A percentile compares a stretch with the other conserved stretches of the same genome.
These are phyloP conservation scores for Gastracanthus pulcherrimus DNA, from an alignment of 2,888 invertebrate genomes.

Conservation along the genomic window DNA sequence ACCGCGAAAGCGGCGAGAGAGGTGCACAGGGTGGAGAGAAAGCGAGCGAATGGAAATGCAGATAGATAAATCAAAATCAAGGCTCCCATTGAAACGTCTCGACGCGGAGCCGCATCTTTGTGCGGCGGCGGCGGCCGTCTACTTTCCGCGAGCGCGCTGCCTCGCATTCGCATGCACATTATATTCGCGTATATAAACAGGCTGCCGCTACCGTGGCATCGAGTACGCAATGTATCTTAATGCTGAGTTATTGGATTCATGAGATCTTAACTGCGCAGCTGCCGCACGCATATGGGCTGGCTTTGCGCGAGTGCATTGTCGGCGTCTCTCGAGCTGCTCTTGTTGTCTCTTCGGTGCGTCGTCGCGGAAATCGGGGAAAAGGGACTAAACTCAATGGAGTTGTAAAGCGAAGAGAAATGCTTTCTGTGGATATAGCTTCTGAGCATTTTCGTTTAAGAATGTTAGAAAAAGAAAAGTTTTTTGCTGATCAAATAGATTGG, in stretches of 20 bases:
- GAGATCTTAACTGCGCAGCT: constrained; percentile 47
- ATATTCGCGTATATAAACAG: constrained; percentile 24
- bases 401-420: neutral
- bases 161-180: constrained; percentile 22
- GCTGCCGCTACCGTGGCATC: neutral
- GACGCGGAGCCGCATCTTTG: constrained; percentile 30
- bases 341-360: neutral
- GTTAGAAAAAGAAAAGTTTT: too few relatives aligned
- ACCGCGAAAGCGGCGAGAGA: constrained; percentile 1
- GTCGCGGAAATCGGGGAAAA: neutral
- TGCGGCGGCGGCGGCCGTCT: constrained; percentile 34
- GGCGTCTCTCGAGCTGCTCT: neutral
- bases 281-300: too few relatives aligned
- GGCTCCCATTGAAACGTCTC: constrained; percentile 61
- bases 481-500: too few relatives aligned
- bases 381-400: neutral
- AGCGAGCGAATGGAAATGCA: constrained; percentile 56
- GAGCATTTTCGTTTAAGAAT: too few relatives aligned
- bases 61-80: constrained; percentile 65
- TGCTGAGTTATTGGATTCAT: constrained; percentile 54
- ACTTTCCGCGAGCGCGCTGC: constrained; percentile 7
- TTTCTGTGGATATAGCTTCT: too few relatives aligned
- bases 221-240: constrained; percentile 48
- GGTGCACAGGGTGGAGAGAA: neutral
- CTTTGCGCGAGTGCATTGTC: too few relatives aligned